Evolutionary conservation across 2,797 vertebrate species (phyloP), one percentile per base, ranked within the genome.

Genomic region (Notolepis coatsorum): DNA sequence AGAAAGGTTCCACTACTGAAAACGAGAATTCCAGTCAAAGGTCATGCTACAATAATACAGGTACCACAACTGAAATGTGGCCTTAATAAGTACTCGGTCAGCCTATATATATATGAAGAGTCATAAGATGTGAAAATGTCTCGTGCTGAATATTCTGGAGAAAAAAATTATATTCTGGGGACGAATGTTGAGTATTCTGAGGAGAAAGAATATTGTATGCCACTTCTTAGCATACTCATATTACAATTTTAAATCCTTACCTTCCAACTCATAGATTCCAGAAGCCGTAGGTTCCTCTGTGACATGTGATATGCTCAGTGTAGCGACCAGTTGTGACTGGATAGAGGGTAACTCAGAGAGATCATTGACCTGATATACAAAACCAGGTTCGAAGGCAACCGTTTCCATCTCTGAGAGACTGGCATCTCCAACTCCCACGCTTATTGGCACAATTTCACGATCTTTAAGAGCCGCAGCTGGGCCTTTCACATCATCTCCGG

Each of bases 341-440:
- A 96, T 65, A 0, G 79, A 85, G 21, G 81, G 80, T 71, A 97
- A 88, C 55, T 93, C 81, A 56, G 45, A 84, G 79, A 94, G 92
- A 65, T 91, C 86, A 4, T 90, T 81, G 48, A 96, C 87, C 37
- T 88, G 80, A 82, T 92, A 79, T 0, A 88, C 91, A 17, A 95
- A 95, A 73, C 87, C 90, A 0, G 95, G 93, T 58, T 93, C 68
- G 43, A 91, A 93, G 47, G 91, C 93, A 85, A 97, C 91, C 2
- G 85, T 88, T 86, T 93, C 92, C 89, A 97, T 79, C 54, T 96
- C 94, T 1, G 88, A 73, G 61, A 84, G 56, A 75, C 93, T 89
- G 0, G 93, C 92, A 17, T 93, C 92, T 60, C 92, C 91, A 0
- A 95, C 88, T 80, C 95, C 95, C 0, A 96, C 90, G 54, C 90